Evolutionary conservation across 2,888 invertebrate genomes (phyloP).

Genomic region (Nomada lathburiana): DNA sequence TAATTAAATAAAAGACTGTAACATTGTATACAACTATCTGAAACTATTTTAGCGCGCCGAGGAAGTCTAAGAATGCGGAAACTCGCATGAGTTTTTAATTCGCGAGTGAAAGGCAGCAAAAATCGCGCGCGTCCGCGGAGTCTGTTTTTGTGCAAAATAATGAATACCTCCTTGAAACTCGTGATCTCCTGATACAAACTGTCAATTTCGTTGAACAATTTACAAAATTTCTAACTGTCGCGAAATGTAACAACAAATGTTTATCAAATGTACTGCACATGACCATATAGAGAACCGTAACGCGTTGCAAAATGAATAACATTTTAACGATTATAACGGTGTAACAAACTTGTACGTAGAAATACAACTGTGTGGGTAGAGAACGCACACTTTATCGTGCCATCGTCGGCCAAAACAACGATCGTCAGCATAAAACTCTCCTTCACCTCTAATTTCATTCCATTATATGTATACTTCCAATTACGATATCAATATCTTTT

Average conservation of each 20-base stretch:
- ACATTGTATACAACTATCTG: background rate
- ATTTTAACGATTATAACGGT: slow-evolving; percentile 13
- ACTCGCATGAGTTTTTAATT: slow-evolving; percentile 12
- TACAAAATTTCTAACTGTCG: slow-evolving; percentile 44
- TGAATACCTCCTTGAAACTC: slow-evolving; percentile 38
- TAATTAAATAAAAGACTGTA: background rate
- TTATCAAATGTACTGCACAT: slow-evolving; percentile 33
- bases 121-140: slow-evolving; percentile 36
- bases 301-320: background rate
- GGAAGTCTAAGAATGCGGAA: slow-evolving; percentile 19
- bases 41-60: background rate
- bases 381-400: slow-evolving; percentile 32
- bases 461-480: slow-evolving; percentile 31
- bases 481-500: background rate
- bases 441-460: slow-evolving; percentile 41
- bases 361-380: slow-evolving; percentile 4
- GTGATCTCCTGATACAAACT: slow-evolving; percentile 50
- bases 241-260: slow-evolving; percentile 49
- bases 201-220: slow-evolving; percentile 60
- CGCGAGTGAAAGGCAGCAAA: slow-evolving; percentile 37
- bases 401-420: background rate
- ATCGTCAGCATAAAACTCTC: slow-evolving; percentile 28
- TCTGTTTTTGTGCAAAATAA: slow-evolving; percentile 57
- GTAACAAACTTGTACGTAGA: slow-evolving; percentile 3
- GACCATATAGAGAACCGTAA: too few species aligned